Evolutionary conservation across 2,797 vertebrate genomes (phyloP).

Genomic region (Leontocebus nigricollis): DNA sequence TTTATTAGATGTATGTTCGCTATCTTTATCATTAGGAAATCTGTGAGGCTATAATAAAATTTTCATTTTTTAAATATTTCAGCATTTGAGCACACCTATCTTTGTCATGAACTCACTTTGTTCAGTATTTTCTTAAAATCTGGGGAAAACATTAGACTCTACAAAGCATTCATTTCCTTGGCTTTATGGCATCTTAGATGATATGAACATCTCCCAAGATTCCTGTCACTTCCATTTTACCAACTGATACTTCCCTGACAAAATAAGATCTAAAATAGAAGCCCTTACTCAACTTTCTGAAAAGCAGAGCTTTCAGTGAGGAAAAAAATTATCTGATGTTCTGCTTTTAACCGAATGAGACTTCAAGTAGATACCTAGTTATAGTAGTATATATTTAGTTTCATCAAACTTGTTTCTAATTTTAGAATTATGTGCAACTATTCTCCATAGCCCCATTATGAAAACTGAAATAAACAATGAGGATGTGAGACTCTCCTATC

Average conservation of each 20-base stretch:
- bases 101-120: not conserved
- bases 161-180: constrained; percentile 11
- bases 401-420: not conserved
- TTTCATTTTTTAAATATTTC: not conserved
- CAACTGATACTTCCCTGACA: not conserved
- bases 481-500: not conserved
- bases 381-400: not conserved
- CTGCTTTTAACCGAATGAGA: not conserved
- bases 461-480: not conserved
- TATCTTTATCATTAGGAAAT: constrained; percentile 24
- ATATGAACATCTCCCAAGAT: constrained; percentile 31
- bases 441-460: not conserved
- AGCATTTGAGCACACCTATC: not conserved
- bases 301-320: constrained; percentile 11
- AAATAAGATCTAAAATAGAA: constrained; percentile 37
- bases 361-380: not conserved
- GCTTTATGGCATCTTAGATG: not conserved
- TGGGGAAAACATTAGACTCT: not conserved
- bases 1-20: not conserved
- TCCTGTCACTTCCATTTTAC: constrained; percentile 35
- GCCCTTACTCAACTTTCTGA: not conserved
- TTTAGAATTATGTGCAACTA: not conserved
- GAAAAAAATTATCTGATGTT: not conserved
- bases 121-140: constrained; percentile 52
- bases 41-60: not conserved